phyloP scores from a whole-genome alignment of 1,140 invertebrate species.

The Drosophila asahinai region DNA sequence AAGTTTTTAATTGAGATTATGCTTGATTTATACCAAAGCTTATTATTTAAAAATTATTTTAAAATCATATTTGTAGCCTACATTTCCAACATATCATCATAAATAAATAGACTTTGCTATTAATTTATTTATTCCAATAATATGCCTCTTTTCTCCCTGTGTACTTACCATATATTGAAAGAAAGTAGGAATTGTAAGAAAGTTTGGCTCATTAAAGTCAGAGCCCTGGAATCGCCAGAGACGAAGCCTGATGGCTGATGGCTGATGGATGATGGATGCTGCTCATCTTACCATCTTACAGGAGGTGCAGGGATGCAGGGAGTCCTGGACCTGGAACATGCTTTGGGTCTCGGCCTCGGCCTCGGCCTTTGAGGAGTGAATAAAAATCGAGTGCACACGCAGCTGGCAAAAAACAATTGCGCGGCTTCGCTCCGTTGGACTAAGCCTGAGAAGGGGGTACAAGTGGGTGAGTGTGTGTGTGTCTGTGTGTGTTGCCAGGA shows the following conservation, averaged over 20 bases:
- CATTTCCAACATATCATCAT: no score
- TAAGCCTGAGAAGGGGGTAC: slow-evolving; percentile 9
- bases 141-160: not conserved
- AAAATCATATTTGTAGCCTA: no score
- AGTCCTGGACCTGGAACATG: not conserved
- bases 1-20: no score
- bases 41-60: no score
- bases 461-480: no score
- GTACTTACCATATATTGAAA: not conserved
- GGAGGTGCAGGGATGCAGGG: slow-evolving; percentile 7
- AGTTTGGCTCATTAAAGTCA: slow-evolving; percentile 48
- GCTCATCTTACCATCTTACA: not conserved
- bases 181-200: slow-evolving; percentile 8
- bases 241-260: slow-evolving; percentile 37
- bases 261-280: slow-evolving; percentile 3
- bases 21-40: no score
- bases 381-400: slow-evolving; percentile 13
- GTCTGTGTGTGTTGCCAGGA: slow-evolving; percentile 64
- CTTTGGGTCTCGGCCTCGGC: no score
- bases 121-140: no score
- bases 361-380: slow-evolving; percentile 15
- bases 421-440: slow-evolving; percentile 35
- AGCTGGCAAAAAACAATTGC: slow-evolving; percentile 59
- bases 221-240: slow-evolving; percentile 32
- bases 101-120: no score